Percentiles rank a stretch among this genome's conserved stretches.
Evolutionary conservation across 2,888 invertebrate genomes (phyloP).

Genomic region (Drosophila cognata): DNA sequence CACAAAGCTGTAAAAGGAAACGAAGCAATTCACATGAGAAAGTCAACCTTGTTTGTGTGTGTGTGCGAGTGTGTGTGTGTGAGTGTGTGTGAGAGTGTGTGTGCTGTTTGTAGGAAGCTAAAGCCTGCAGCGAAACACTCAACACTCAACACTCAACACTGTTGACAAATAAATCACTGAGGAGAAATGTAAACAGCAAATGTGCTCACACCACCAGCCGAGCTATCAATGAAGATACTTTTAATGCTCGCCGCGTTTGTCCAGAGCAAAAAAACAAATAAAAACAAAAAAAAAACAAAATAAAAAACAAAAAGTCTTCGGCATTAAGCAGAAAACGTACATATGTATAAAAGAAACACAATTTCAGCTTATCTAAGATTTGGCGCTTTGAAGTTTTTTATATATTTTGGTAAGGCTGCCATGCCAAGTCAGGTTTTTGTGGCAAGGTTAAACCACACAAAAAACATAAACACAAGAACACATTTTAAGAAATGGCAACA

Average conservation of each 20-base stretch:
- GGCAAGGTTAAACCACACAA: constrained; percentile 57
- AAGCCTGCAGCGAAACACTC: constrained; percentile 26
- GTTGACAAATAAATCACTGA: constrained; percentile 40
- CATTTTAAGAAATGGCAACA: constrained; percentile 37
- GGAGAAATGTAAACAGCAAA: constrained; percentile 63
- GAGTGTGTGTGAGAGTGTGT: constrained; percentile 29
- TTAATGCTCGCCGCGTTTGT: constrained; percentile 49
- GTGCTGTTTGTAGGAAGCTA: constrained; percentile 44
- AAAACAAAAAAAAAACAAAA: background rate
- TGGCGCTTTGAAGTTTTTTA: constrained; percentile 29
- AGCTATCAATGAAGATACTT: constrained; percentile 57
- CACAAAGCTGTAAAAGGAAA: constrained; percentile 63
- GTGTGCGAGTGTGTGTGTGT: constrained; percentile 11
- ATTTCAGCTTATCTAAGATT: constrained; percentile 70
- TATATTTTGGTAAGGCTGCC: constrained; percentile 31
- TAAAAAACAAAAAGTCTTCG: constrained; percentile 8
- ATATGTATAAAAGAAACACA: constrained; percentile 40
- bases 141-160: constrained; percentile 22
- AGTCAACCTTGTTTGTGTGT: constrained; percentile 56
- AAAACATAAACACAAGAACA: constrained; percentile 36
- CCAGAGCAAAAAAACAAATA: constrained; percentile 11
- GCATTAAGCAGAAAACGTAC: constrained; percentile 25
- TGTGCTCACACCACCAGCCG: constrained; percentile 35
- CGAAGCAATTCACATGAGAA: constrained; percentile 53
- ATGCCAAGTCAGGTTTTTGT: constrained; percentile 57